These are phyloP conservation scores for Meriones unguiculatus DNA, from an alignment of 2,113 vertebrate genomes.

Conservation along the genomic window DNA sequence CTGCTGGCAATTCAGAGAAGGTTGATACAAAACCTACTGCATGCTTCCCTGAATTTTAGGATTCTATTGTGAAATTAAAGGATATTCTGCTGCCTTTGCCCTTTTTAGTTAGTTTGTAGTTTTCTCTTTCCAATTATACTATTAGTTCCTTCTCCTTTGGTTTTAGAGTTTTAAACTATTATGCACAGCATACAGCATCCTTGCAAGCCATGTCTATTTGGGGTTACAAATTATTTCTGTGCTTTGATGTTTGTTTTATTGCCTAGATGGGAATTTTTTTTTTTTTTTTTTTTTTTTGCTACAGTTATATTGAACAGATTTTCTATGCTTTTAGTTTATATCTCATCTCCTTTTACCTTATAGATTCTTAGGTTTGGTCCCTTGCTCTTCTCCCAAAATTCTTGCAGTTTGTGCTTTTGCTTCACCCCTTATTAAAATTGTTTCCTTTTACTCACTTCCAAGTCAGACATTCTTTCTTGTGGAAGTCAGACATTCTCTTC, in stretches of 20 bases:
- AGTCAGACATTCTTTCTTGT: background rate
- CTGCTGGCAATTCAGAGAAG: background rate
- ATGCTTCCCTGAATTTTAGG: background rate
- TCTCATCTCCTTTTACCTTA: background rate
- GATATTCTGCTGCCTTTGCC: background rate
- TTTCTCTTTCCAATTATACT: background rate
- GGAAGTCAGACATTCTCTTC: no score
- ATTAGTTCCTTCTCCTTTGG: background rate
- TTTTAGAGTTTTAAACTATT: background rate
- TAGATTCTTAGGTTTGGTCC: background rate
- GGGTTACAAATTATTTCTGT: background rate
- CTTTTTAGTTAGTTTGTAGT: background rate
- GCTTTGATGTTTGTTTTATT: background rate
- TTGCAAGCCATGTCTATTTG: background rate
- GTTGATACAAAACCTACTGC: background rate
- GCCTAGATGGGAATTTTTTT: background rate
- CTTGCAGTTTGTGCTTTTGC: background rate
- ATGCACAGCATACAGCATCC: background rate
- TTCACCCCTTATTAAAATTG: background rate
- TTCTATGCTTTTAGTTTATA: background rate
- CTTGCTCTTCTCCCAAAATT: background rate
- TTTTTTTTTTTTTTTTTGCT: background rate
- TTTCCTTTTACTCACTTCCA: background rate
- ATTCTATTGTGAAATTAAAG: background rate
- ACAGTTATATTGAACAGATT: background rate